Evolutionary conservation across 2,888 invertebrate genomes (phyloP).

Genomic region (Acleris holmiana): DNA sequence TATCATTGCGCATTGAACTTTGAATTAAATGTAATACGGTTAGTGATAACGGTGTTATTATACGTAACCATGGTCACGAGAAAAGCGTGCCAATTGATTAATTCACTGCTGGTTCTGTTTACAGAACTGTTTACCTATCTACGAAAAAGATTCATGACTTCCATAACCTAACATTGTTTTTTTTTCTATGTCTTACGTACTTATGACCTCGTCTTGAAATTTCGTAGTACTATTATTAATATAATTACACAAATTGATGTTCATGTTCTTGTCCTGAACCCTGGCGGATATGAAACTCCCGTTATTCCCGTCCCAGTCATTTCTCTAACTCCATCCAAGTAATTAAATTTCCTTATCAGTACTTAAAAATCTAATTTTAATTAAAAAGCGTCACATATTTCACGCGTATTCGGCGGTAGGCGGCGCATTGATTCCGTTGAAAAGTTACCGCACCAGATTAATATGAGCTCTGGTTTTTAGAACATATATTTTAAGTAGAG

Average conservation of each 20-base stretch:
- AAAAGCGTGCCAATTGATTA: conserved; percentile 1
- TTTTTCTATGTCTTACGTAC: no score
- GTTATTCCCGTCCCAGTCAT: conserved; percentile 56
- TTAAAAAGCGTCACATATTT: conserved; percentile 83
- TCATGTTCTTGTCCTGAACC: not conserved
- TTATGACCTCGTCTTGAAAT: no score
- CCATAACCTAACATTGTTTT: not conserved
- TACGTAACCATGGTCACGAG: conserved; percentile 8
- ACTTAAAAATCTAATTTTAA: conserved; percentile 79
- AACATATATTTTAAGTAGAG: conserved; percentile 50
- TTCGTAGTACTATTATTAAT: not conserved
- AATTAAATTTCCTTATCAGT: conserved; percentile 79
- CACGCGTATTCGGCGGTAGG: conserved; percentile 80
- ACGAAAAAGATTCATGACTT: not conserved
- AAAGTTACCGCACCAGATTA: conserved; percentile 58
- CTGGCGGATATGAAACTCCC: conserved; percentile 44
- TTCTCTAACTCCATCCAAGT: conserved; percentile 66
- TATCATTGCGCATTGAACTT: conserved; percentile 34
- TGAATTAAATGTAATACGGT: conserved; percentile 25
- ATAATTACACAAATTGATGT: not conserved
- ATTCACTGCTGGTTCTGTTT: not conserved
- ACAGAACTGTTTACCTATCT: not conserved
- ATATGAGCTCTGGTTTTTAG: conserved; percentile 55
- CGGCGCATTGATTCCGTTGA: conserved; percentile 67
- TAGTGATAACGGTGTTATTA: conserved; percentile 17